Evolutionary conservation across 2,113 vertebrate genomes (phyloP), one percentile per base, ranked within the genome.

Genomic region (Ovis aries): DNA sequence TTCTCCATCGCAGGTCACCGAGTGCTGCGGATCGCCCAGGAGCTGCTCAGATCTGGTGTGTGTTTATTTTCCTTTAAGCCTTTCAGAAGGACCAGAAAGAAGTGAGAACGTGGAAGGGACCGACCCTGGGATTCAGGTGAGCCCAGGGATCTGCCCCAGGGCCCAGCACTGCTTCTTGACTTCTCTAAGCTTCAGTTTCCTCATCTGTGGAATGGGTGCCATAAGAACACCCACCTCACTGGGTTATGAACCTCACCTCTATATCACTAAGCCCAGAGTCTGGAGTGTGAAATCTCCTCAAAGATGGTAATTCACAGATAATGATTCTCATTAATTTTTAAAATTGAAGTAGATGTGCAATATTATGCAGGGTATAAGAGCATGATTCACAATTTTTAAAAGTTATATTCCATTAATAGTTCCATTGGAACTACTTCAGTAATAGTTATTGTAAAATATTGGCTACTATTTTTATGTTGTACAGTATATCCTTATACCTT

Each of bases 11-110:
- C 43, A 19, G 88, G 78, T n/a, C 43, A 4, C 9, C 29, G n/a
- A 12, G 6, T 6, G 0, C n/a, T 12, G 48, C 33, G 23, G 36
- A 25, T 6, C 3, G 1, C 1, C 27, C 36, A 16, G 19, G 3
- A 48, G 43, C 82, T 45, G 31, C 17, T 64, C 27, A 29, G 36
- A 62, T n/a, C n/a, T 1, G 6, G 31, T 5, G 7, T 31, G 3
- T 33, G 19, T 29, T 53, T 19, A 16, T 85, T 80, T 96, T 59
- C n/a, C 55, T 83, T 67, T 1, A 6, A 62, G 16, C 6, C 1
- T 23, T 40, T 50, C 27, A 9, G 36, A 52, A n/a, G 21, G 27
- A 77, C 10, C 9, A 16, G 53, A 29, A 50, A 50, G 78, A 81
- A 19, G 45, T 11, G 29, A 81, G 45, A 81, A 81, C 0, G 1